Percentiles rank a stretch among this genome's conserved stretches.
phyloP scores from a whole-genome alignment of 1,140 invertebrate genomes.

The Aricia agestis region DNA sequence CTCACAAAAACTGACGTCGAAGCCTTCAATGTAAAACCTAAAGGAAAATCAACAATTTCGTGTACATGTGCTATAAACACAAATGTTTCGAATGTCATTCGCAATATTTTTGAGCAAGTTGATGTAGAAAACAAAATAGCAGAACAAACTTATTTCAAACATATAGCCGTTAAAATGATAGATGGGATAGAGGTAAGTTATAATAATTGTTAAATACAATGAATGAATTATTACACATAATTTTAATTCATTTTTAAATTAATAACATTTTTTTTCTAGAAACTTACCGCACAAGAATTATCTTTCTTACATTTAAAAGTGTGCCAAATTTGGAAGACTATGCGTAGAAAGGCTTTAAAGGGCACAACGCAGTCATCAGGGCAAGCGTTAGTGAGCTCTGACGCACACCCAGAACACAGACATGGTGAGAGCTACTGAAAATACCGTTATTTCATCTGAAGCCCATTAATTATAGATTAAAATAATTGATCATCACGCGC shows the following conservation, averaged over 20 bases:
- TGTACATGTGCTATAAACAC: slow-evolving; percentile 61
- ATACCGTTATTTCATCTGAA: not conserved
- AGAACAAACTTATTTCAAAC: slow-evolving; percentile 57
- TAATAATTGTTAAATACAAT: not conserved
- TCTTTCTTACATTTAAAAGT: slow-evolving; percentile 64
- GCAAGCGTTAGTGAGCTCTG: slow-evolving; percentile 45
- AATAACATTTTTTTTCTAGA: slow-evolving; percentile 31
- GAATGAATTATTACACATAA: not conserved
- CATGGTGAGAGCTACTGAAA: slow-evolving; percentile 43
- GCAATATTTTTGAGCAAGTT: slow-evolving; percentile 66
- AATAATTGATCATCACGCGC: too few relatives aligned
- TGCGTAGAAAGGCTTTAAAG: slow-evolving; percentile 48
- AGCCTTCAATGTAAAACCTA: slow-evolving; percentile 57
- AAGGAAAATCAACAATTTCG: slow-evolving; percentile 40
- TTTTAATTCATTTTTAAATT: not conserved
- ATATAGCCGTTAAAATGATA: slow-evolving; percentile 59
- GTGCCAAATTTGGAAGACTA: slow-evolving; percentile 61
- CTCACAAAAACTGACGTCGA: slow-evolving; percentile 59
- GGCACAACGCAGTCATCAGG: slow-evolving; percentile 52
- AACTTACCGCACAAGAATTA: slow-evolving; percentile 55
- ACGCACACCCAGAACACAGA: slow-evolving; percentile 50
- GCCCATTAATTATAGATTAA: too few relatives aligned
- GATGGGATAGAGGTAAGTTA: slow-evolving; percentile 47
- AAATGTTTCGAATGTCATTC: slow-evolving; percentile 61
- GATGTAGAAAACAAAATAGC: slow-evolving; percentile 57